phyloP scores from a whole-genome alignment of 30 jellyfish, hydroid and myxozoan genomes.

The Chironex yamaguchii region DNA sequence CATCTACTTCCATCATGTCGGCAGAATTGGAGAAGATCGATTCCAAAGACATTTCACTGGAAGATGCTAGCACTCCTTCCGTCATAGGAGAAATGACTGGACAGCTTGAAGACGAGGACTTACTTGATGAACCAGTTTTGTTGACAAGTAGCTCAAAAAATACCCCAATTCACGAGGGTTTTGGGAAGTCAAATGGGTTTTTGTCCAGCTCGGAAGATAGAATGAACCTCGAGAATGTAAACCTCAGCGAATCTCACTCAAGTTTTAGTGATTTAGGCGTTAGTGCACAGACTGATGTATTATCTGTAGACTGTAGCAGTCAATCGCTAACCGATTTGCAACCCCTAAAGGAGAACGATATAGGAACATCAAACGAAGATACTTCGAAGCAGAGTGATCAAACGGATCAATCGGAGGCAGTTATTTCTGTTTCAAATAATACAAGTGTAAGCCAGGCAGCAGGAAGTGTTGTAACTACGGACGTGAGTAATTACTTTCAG shows the following conservation, averaged over 20 bases:
- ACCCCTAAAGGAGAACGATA: background rate
- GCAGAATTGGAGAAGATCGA: no score
- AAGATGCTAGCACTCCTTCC: background rate
- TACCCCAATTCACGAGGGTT: background rate
- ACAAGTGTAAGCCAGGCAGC: background rate
- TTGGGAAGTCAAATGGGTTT: background rate
- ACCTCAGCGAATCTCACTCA: background rate
- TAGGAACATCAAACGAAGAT: background rate
- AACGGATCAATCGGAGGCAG: background rate
- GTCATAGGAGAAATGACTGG: background rate
- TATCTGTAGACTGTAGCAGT: background rate
- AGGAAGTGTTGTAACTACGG: background rate
- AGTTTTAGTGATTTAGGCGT: background rate
- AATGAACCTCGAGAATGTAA: background rate
- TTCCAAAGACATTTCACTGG: no score
- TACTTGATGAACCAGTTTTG: background rate
- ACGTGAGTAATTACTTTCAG: background rate
- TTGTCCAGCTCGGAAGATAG: background rate
- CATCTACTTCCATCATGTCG: no score
- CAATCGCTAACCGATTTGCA: background rate
- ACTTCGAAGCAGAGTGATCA: background rate
- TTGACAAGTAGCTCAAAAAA: background rate
- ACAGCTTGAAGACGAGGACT: background rate
- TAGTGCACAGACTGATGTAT: background rate
- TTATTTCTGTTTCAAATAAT: background rate